Base-by-base conservation (phyloP, 2,888 invertebrate genomes). In the Crossocerus cetratus region DNA sequence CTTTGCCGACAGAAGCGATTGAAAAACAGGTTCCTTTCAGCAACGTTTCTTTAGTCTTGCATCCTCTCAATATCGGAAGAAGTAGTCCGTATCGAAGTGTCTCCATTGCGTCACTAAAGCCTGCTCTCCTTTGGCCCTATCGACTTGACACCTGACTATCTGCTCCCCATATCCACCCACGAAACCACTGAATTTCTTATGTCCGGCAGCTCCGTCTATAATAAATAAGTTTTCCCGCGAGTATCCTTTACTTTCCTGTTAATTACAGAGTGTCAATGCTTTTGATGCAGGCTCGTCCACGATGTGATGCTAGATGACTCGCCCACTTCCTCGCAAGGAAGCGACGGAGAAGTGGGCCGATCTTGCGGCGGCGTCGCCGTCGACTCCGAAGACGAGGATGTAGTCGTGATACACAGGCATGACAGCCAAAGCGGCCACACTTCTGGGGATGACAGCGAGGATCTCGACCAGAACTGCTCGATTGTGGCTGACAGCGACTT, bases 251-350 rank as follows among this genome's bases (percentile, higher is more conserved):
- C 32, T 32, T 32, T 32, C 8, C 32, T 3, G 49, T 1, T 49
- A 16, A 16, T 49, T 49, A 49, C 49, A 49, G 5, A 49, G 5
- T 49, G 16, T 49, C 14, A 3, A 14, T 49, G 3, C 2, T 45
- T 49, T 14, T 49, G 8, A 22, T 66, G 72, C 89, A 97, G 97
- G 85, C 92, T 97, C 89, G 96, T 96, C 89, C 96, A 96, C 91
- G 95, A 95, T 93, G 94, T 95, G 84, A 93, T 93, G 82, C 92
- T 96, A 87, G 96, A 96, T 85, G 96, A 96, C 90, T 96, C 96
- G 53, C 94, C 96, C 42, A 93, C 94, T 74, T 95, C 96, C 79
- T 94, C 96, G 84, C 95, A 95, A 89, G 93, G 91, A 58, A 93
- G 94, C 72, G 94, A 94, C 75, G 93, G 93, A 83, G 94, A 93